Evolutionary conservation across 2,113 vertebrate species (phyloP).

Genomic region (Elephas maximus): DNA sequence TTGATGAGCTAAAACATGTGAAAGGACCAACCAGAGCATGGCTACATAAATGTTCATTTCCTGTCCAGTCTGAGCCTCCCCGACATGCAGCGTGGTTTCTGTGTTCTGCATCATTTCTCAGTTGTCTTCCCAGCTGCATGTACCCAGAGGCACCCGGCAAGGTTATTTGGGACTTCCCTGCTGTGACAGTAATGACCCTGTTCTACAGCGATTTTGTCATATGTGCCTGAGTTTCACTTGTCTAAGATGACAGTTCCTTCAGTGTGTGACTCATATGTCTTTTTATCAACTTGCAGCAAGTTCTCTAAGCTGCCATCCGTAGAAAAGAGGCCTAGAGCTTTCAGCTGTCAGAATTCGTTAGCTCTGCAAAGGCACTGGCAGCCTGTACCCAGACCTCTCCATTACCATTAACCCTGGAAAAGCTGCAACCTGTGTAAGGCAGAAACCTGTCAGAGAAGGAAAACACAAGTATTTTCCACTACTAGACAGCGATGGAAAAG

Average conservation of each 20-base stretch:
- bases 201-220: slow-evolving; percentile 5
- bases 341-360: neutral
- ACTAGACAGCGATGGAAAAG: neutral
- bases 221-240: slow-evolving; percentile 7
- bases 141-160: neutral
- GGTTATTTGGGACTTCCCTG: neutral
- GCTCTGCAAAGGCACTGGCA: neutral
- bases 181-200: neutral
- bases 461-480: neutral
- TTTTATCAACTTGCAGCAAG: neutral
- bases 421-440: neutral
- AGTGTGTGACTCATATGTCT: neutral
- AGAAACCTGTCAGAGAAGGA: neutral
- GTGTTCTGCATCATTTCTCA: neutral
- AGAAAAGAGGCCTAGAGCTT: neutral
- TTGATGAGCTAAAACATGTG: neutral
- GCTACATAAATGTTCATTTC: neutral
- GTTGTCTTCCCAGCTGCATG: neutral
- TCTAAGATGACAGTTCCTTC: neutral
- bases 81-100: neutral
- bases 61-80: neutral
- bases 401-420: neutral
- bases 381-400: neutral
- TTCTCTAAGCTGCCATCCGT: neutral
- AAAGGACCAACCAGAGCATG: neutral